These are phyloP conservation scores for Poeciliopsis presidionis DNA, from an alignment of 2,797 vertebrate genomes.

Conservation along the genomic window DNA sequence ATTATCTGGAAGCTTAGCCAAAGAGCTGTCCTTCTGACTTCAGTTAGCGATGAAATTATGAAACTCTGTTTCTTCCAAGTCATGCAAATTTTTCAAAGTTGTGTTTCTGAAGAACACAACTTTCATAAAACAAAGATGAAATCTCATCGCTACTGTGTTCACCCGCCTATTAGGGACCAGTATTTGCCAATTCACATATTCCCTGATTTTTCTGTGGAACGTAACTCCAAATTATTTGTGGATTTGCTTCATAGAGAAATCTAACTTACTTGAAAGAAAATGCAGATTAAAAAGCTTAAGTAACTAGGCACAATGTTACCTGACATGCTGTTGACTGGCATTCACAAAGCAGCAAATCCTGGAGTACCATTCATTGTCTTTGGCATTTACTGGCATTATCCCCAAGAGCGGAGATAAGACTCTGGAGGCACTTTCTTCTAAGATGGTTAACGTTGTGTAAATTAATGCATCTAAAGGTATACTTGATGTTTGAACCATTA, in stretches of 20 bases:
- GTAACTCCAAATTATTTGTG: no score
- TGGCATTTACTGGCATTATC: no score
- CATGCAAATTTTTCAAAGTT: neutral
- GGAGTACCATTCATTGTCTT: no score
- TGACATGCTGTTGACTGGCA: neutral
- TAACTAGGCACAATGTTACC: neutral
- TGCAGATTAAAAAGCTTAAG: neutral
- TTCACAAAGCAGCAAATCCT: no score
- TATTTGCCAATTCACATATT: neutral
- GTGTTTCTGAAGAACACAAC: neutral
- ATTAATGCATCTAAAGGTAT: no score
- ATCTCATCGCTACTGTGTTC: neutral
- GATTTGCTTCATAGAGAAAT: no score
- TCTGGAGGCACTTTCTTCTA: no score
- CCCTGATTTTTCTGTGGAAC: neutral
- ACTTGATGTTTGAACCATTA: no score
- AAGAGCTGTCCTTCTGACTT: neutral
- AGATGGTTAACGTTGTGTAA: no score
- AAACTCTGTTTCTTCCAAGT: neutral
- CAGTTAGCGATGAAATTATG: neutral
- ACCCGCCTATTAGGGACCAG: neutral
- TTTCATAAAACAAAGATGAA: neutral
- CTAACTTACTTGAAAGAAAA: no score
- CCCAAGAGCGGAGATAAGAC: no score
- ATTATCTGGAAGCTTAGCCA: neutral